These are phyloP conservation scores for Spialia ferax DNA, from an alignment of 2,888 invertebrate species.

Conservation along the genomic window DNA sequence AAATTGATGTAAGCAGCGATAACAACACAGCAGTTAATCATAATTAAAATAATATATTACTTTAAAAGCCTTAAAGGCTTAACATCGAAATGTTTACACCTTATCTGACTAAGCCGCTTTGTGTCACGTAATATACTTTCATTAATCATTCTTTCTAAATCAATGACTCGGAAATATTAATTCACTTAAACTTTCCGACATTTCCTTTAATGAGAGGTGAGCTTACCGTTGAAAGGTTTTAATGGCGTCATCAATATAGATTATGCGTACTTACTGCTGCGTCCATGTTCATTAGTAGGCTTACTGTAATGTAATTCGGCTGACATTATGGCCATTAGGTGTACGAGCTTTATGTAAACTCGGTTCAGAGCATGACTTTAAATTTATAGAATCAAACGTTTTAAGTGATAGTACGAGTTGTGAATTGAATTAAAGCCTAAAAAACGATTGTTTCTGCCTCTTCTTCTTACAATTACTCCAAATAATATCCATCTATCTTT, in stretches of 20 bases:
- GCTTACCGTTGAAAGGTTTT: slow-evolving; percentile 64
- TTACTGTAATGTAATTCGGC: slow-evolving; percentile 66
- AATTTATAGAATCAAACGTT: too few species aligned
- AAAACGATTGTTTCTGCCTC: too few species aligned
- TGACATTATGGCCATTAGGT: slow-evolving; percentile 13
- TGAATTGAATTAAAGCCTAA: too few species aligned
- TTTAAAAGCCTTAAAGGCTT: slow-evolving; percentile 4
- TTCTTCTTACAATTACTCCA: too few species aligned
- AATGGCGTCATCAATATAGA: slow-evolving; percentile 75
- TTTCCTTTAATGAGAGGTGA: slow-evolving; percentile 67
- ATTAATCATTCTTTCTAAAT: slow-evolving; percentile 61
- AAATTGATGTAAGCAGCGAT: not conserved
- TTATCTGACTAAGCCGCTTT: slow-evolving; percentile 21
- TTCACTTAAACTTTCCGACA: slow-evolving; percentile 61
- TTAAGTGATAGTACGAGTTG: too few species aligned
- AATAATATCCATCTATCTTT: too few species aligned
- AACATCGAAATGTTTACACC: slow-evolving; percentile 11
- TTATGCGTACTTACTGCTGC: slow-evolving; percentile 51
- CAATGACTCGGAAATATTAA: slow-evolving; percentile 62
- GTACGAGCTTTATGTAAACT: slow-evolving; percentile 10
- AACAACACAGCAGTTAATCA: not conserved
- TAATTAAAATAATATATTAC: slow-evolving; percentile 1
- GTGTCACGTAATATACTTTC: slow-evolving; percentile 32
- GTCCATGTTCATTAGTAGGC: slow-evolving; percentile 58
- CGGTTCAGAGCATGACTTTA: not conserved